phyloP scores from a whole-genome alignment of 1,140 invertebrate species.

The Drosophila truncata region DNA sequence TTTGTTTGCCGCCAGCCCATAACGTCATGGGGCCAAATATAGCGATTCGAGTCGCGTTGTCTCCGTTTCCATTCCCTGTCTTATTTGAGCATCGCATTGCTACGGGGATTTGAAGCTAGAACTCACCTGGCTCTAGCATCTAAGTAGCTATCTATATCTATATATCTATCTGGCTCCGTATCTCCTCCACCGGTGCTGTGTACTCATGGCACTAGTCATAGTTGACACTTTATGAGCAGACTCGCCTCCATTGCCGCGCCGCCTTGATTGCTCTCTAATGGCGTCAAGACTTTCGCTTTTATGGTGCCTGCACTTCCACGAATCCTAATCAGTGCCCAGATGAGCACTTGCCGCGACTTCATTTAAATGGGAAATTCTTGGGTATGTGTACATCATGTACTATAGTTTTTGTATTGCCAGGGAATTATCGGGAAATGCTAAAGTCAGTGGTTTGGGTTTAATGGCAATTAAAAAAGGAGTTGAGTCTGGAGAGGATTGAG shows the following conservation, averaged over 20 bases:
- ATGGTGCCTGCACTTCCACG: conserved; percentile 73
- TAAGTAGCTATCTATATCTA: conserved; percentile 16
- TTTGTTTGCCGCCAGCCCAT: conserved; percentile 45
- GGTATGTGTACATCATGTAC: conserved; percentile 22
- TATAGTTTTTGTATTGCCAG: neutral
- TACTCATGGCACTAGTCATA: conserved; percentile 79
- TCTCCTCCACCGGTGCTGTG: conserved; percentile 36
- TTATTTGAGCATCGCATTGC: conserved; percentile 57
- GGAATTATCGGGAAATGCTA: conserved; percentile 35
- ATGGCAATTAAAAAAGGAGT: conserved; percentile 26
- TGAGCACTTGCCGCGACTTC: conserved; percentile 60
- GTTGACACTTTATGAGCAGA: conserved; percentile 74
- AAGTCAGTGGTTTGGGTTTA: conserved; percentile 14
- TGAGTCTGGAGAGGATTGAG: conserved; percentile 12
- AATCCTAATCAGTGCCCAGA: conserved; percentile 66
- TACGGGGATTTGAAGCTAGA: conserved; percentile 8
- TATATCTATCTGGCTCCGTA: conserved; percentile 29
- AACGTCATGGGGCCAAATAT: conserved; percentile 44
- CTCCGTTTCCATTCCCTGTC: conserved; percentile 45
- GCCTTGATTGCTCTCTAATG: conserved; percentile 72
- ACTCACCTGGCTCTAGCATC: conserved; percentile 24
- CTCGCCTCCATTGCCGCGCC: neutral
- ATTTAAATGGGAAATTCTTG: conserved; percentile 45
- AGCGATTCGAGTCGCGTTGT: conserved; percentile 34
- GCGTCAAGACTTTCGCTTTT: conserved; percentile 83